Evolutionary conservation across 2,888 invertebrate genomes (phyloP), one percentile per base, ranked within the genome.

Genomic region (Tyria jacobaeae): DNA sequence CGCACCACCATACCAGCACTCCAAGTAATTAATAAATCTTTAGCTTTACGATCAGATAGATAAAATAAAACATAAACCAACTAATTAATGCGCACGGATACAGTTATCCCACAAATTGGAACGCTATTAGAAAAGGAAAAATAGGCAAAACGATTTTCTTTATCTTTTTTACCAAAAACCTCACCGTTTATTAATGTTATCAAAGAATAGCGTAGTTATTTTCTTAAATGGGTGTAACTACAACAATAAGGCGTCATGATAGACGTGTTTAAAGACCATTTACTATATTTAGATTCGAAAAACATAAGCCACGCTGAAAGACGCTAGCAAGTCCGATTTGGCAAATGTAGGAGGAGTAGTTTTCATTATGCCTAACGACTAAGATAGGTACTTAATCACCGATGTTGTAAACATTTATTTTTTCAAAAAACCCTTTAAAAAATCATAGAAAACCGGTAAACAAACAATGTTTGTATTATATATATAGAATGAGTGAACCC

Each of bases 1-100:
- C 77, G 74, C 79, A 75, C 75, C 78, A 62, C 37, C 52, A 41
- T 48, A 34, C 57, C n/a, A 53, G 25, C 41, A 62, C 52, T 47
- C 31, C 31, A 41, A 62, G 60, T 65, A 68, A 66, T 62, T 66
- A 70, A 71, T 64, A 59, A 62, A 65, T 62, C 52, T 63, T 27
- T 17, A 60, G 48, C 51, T 59, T 62, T 68, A 62, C 60, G 63
- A 66, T 17, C 52, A 53, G 25, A 62, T 49, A 57, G 54, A 60
- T 50, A 17, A 54, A 55, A 47, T 51, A 53, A 57, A 68, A 53
- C 37, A 24, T 31, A 54, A 47, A 62, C 58, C 55, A 70, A 51
- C 41, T 50, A 57, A 63, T 52, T 59, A 47, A 31, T 55, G 10
- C 34, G 4, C 25, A 31, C 10, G 35, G 53, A 14, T 17, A 53